Base-by-base conservation (phyloP, 2,797 vertebrate species). In the Chaenodraco wilsoni region DNA sequence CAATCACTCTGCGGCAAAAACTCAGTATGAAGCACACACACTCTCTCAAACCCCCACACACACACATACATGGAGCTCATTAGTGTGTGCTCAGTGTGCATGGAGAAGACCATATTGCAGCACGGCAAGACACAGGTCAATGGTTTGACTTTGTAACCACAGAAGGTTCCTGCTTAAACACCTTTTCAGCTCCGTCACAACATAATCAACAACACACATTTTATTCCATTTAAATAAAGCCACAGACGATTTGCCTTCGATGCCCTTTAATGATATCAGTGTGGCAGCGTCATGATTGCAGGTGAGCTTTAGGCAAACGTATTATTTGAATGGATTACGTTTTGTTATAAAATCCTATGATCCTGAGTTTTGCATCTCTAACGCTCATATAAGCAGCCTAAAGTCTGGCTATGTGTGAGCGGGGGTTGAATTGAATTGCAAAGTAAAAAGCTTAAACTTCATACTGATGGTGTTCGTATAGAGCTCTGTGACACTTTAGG, bases 1-100 rank as follows among this genome's bases (percentile, higher is more conserved):
- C 80, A 83, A 72, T 85, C 84, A 65, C 78, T 81, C 73, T 89
- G 87, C 85, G 59, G 82, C 73, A 89, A 77, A 21, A 86, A 81
- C 43, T 67, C 67, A 43, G 19, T 46, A 48, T 46, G 23, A 72
- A 51, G 57, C 68, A 46, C 68, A 60, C 51, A 51, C 65, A 41
- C 63, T 66, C 65, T n/a, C 72, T 15, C 49, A 21, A 54, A 54
- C 64, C 45, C 76, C 62, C 59, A 54, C 69, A 67, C 69, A 78
- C 31, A 19, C 43, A 51, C 11, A 67, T 5, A 65, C 46, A 57
- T 17, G 5, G 52, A 83, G 61, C 84, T 82, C 83, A 84, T 88
- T 87, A 82, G 60, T 40, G 65, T 77, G 76, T 79, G 83, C 73
- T 87, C 84, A 69, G 78, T 67, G 76, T 81, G 76, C 84, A 66